These are phyloP conservation scores for Drosophila triauraria DNA, from an alignment of 1,140 invertebrate species.

Conservation along the genomic window DNA sequence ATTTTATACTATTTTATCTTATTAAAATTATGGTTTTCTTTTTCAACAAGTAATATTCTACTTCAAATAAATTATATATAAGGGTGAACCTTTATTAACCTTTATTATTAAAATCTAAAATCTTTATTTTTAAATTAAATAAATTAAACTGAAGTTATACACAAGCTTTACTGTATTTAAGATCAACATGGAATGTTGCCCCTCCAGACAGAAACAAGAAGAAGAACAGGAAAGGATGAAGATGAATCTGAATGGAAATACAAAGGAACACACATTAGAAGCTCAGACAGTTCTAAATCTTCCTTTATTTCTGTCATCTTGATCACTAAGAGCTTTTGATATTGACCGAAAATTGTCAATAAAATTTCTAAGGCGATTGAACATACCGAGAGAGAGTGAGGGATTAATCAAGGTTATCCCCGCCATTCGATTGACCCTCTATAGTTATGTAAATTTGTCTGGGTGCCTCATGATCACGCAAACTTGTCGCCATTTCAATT, in stretches of 20 bases:
- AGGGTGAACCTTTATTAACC: background rate
- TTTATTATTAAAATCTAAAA: background rate
- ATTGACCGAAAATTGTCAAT: constrained; percentile 67
- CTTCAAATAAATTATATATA: background rate
- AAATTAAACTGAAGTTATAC: background rate
- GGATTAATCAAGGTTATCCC: constrained; percentile 50
- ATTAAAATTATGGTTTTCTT: background rate
- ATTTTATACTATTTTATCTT: background rate
- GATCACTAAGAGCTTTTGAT: constrained; percentile 42
- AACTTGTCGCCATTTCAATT: constrained; percentile 53
- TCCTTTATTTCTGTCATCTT: background rate
- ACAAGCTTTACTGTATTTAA: constrained; percentile 12
- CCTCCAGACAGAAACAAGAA: constrained; percentile 24
- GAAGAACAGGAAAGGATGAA: constrained; percentile 14
- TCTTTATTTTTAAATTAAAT: background rate
- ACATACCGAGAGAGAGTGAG: constrained; percentile 10
- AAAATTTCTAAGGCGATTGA: constrained; percentile 26
- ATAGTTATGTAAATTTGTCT: constrained; percentile 41
- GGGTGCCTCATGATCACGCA: constrained; percentile 12
- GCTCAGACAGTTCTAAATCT: background rate
- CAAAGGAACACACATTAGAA: background rate
- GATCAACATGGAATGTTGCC: constrained; percentile 12
- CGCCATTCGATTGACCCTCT: constrained; percentile 24
- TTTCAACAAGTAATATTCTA: background rate
- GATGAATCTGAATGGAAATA: constrained; percentile 2